phyloP scores from a whole-genome alignment of 1,140 invertebrate genomes.

The Leptopilina clavipes region DNA sequence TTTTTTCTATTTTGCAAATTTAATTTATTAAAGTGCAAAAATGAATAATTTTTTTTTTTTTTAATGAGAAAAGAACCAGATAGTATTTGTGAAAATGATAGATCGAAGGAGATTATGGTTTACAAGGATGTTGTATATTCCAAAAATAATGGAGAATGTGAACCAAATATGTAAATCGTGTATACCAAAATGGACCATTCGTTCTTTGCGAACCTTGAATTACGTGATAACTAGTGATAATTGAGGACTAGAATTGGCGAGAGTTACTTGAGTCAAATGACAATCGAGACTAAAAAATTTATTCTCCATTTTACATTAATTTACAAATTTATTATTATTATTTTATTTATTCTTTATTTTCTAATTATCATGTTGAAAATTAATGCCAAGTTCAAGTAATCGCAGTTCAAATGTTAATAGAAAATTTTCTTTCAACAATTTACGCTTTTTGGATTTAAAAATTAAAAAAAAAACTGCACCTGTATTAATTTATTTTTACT shows the following conservation, averaged over 20 bases:
- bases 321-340: no score
- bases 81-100: background rate
- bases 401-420: no score
- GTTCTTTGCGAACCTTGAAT: conserved; percentile 24
- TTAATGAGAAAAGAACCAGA: background rate
- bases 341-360: no score
- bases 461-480: no score
- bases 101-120: conserved; percentile 2
- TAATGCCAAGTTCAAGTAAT: no score
- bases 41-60: background rate
- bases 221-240: conserved; percentile 32
- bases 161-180: conserved; percentile 15
- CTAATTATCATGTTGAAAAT: no score
- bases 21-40: no score
- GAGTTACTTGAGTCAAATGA: conserved; percentile 16
- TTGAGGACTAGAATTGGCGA: conserved; percentile 10
- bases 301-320: no score
- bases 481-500: no score
- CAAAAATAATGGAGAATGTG: background rate
- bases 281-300: background rate
- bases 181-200: conserved; percentile 34
- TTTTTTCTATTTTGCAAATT: no score
- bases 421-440: no score
- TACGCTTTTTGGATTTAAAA: no score
- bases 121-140: background rate